phyloP scores from a whole-genome alignment of 2,888 invertebrate genomes.

The Agrotis ipsilon region DNA sequence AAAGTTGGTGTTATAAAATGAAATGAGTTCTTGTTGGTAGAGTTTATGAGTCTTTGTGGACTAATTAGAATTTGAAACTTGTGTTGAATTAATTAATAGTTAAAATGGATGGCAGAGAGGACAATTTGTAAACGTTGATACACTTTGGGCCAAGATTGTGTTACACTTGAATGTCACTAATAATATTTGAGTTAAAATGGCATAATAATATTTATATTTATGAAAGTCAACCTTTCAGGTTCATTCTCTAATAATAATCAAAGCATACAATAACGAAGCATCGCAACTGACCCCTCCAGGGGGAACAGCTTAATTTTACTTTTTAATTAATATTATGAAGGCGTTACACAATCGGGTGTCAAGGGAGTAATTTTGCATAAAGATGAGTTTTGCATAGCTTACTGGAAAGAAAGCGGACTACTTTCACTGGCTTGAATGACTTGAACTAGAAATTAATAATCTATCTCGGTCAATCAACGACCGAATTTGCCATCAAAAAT shows the following conservation, averaged over 20 bases:
- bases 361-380: constrained; percentile 56
- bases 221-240: neutral
- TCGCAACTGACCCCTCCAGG: constrained; percentile 11
- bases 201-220: too few species aligned
- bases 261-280: constrained; percentile 28
- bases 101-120: neutral
- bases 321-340: constrained; percentile 60
- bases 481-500: neutral
- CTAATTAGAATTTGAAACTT: neutral
- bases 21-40: constrained; percentile 15
- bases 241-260: constrained; percentile 13
- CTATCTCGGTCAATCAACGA: too few species aligned
- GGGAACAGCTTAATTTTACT: constrained; percentile 50
- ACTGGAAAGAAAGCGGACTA: constrained; percentile 22
- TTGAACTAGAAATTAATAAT: too few species aligned
- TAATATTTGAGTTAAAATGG: neutral
- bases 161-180: neutral
- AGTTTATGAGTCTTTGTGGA: constrained; percentile 21
- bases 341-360: constrained; percentile 45
- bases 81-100: neutral
- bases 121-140: neutral
- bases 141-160: too few species aligned
- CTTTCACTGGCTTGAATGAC: neutral
- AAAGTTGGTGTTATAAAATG: constrained; percentile 16
- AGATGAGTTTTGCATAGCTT: constrained; percentile 46